Evolutionary conservation across 2,797 vertebrate species (phyloP), one percentile per base, ranked within the genome.

Genomic region (Phataginus tetradactyla): DNA sequence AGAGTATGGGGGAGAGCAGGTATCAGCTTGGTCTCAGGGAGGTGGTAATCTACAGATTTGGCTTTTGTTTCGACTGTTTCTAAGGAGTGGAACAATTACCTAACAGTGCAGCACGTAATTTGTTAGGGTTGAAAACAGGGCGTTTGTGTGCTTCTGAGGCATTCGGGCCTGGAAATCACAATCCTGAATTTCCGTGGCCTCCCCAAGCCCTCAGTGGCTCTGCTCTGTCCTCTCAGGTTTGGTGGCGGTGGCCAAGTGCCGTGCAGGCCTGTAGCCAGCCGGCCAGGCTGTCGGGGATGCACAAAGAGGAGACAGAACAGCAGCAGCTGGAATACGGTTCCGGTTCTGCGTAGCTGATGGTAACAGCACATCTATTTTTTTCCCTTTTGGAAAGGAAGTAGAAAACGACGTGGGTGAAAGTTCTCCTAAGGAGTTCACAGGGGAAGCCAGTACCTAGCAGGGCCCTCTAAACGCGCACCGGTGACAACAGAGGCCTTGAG

Each of bases 371-470:
- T 80, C 63, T 68, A 37, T 84, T 68, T 96, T 90, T 92, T 95
- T 5, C 14, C 49, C 95, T 94, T 95, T 97, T 83, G 96, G 97
- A 97, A 98, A 45, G 96, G 66, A 83, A 85, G 85, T 69, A 92
- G 34, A 88, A 93, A 91, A 77, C 8, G 61, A 93, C 3, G 51
- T n/a, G 71, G 63, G 59, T 90, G 64, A 90, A 97, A 97, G 96
- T 94, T 96, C 94, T 95, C 93, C 53, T 3, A 1, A 77, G 90
- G 86, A 37, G 95, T 96, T 91, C n/a, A 27, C n/a, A 17, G 49
- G 78, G 86, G 91, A 92, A 79, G 95, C 71, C 37, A 15, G 1
- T 69, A 92, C 57, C 81, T 59, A 97, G 95, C 96, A 85, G 68
- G 57, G 5, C 51, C 93, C 68, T 92, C 63, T 78, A 39, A 72